phyloP scores from a whole-genome alignment of 2,888 invertebrate species.

The Scrobipalpa atriplicella region DNA sequence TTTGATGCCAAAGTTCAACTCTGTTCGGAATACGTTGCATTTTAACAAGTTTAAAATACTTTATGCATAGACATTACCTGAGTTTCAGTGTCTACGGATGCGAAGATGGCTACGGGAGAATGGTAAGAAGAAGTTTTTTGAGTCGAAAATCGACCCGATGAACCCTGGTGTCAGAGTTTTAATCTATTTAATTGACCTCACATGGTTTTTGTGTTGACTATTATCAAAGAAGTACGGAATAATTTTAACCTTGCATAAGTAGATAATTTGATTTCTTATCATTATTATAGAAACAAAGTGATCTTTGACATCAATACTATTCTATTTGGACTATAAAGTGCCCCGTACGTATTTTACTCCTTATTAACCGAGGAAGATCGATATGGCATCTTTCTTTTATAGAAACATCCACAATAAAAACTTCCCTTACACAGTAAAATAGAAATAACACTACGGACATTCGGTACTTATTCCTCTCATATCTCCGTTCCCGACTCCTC shows the following conservation, averaged over 20 bases:
- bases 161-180: too few relatives aligned
- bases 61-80: constrained; percentile 80
- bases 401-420: neutral
- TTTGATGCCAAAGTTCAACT: constrained; percentile 53
- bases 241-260: too few relatives aligned
- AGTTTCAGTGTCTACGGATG: constrained; percentile 55
- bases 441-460: neutral
- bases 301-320: too few relatives aligned
- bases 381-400: neutral
- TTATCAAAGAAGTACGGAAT: too few relatives aligned
- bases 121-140: neutral
- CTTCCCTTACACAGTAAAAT: neutral
- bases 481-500: constrained; percentile 35
- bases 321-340: too few relatives aligned
- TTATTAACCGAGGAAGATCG: too few relatives aligned
- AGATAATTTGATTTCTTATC: too few relatives aligned
- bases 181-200: too few relatives aligned
- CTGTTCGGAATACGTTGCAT: constrained; percentile 70
- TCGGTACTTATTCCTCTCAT: constrained; percentile 42
- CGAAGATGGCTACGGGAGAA: neutral
- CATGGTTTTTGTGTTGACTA: too few relatives aligned
- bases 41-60: constrained; percentile 81
- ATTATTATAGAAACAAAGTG: too few relatives aligned
- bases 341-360: too few relatives aligned
- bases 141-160: too few relatives aligned